Conservation (phyloP, 2,113 vertebrate genomes). For the Vimba vimba region DNA sequence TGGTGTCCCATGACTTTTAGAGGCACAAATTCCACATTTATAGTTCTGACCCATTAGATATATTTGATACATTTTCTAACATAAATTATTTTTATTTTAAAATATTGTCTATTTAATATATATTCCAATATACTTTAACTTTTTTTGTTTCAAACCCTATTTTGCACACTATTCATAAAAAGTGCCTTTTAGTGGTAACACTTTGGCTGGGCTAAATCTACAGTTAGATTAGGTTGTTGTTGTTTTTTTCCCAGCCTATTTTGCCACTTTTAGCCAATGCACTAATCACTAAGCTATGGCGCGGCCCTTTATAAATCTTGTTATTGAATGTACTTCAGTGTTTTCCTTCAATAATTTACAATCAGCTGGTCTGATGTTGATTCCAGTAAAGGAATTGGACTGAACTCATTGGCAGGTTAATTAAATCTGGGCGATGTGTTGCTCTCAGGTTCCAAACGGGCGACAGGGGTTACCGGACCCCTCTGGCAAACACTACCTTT, state of each 20-base stretch:
- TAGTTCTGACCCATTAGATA: background rate
- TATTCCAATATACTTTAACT: background rate
- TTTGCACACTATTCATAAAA: background rate
- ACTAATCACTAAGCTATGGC: background rate
- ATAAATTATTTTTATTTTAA: background rate
- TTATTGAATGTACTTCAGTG: background rate
- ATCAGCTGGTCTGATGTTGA: constrained; percentile 14
- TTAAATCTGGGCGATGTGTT: background rate
- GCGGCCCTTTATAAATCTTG: background rate
- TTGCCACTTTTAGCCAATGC: background rate
- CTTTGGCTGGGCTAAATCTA: background rate
- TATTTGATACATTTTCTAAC: background rate
- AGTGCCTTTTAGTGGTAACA: background rate
- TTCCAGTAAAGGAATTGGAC: background rate
- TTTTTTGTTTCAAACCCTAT: background rate
- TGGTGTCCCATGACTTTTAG: background rate
- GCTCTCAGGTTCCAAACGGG: constrained; percentile 6
- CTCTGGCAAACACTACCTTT: constrained; percentile 39
- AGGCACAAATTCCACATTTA: background rate
- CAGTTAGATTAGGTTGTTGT: too few relatives aligned
- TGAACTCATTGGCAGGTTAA: background rate
- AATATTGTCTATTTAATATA: background rate
- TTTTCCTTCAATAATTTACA: constrained; percentile 2
- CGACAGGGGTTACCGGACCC: constrained; percentile 7
- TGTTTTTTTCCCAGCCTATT: too few relatives aligned